These are phyloP conservation scores for Seriola dumerili DNA, from an alignment of 2,113 vertebrate species.

Conservation along the genomic window DNA sequence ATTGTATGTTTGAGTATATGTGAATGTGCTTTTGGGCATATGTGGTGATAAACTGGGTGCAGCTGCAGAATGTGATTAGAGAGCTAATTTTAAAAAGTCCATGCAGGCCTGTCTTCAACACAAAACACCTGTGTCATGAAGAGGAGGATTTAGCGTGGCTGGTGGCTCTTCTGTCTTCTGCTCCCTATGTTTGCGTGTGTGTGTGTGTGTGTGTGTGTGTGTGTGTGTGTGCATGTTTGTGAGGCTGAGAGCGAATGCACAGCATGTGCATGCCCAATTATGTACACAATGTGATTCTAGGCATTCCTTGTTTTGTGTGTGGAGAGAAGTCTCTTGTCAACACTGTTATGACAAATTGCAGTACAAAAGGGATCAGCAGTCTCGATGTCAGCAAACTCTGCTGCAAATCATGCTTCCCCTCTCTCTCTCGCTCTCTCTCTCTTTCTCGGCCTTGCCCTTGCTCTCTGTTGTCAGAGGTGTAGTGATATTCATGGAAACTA, in stretches of 20 bases:
- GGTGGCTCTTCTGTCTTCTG: conserved; percentile 16
- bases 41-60: not conserved
- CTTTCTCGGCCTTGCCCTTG: not conserved
- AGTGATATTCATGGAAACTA: conserved; percentile 44
- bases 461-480: conserved; percentile 34
- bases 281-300: conserved; percentile 50
- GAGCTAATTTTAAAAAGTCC: conserved; percentile 12
- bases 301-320: conserved; percentile 38
- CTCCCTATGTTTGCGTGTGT: not conserved
- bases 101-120: conserved; percentile 1
- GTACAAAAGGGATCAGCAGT: conserved; percentile 75
- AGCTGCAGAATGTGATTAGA: not conserved
- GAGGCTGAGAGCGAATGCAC: conserved; percentile 22
- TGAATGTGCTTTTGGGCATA: not conserved
- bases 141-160: conserved; percentile 24
- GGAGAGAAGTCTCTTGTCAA: conserved; percentile 68
- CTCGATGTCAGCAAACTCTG: conserved; percentile 56
- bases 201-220: conserved; percentile 10
- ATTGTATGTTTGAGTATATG: too few relatives aligned
- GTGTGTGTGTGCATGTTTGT: not conserved
- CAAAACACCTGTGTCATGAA: conserved; percentile 11
- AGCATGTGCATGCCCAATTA: conserved; percentile 46
- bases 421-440: not conserved
- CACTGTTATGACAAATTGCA: conserved; percentile 73
- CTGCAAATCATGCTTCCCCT: conserved; percentile 41